Percentiles rank a stretch among this genome's conserved stretches.
These are phyloP conservation scores for Chitala chitala DNA, from an alignment of 2,113 vertebrate species.

Conservation along the genomic window DNA sequence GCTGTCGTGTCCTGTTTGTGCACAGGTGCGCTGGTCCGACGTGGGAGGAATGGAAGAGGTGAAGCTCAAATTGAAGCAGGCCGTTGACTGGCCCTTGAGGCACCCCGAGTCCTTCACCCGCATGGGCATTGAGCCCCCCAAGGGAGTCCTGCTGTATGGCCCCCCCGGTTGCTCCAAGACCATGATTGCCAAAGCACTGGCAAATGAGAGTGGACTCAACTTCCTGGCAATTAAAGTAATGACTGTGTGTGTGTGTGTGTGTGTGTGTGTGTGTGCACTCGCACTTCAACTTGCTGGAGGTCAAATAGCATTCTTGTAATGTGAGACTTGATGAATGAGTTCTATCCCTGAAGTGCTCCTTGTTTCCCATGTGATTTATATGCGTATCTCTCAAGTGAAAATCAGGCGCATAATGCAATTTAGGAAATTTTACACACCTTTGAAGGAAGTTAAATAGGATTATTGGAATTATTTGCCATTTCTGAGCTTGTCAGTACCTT, in stretches of 20 bases:
- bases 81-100: conserved; percentile 91
- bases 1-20: conserved; percentile 3
- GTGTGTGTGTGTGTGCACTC: neutral
- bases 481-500: too few relatives aligned
- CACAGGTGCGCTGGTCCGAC: conserved; percentile 88
- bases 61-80: conserved; percentile 89
- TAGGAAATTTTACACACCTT: too few relatives aligned
- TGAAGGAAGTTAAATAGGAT: too few relatives aligned
- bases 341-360: neutral
- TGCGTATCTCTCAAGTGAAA: too few relatives aligned
- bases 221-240: conserved; percentile 89
- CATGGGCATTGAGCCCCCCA: conserved; percentile 89
- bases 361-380: too few relatives aligned
- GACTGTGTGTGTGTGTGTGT: neutral
- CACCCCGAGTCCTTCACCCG: conserved; percentile 82
- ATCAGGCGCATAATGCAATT: too few relatives aligned
- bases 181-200: conserved; percentile 94
- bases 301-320: neutral
- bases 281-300: neutral
- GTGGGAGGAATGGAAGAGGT: conserved; percentile 90
- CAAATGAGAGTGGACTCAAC: conserved; percentile 90
- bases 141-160: conserved; percentile 88
- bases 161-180: conserved; percentile 98
- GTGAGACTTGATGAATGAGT: neutral
- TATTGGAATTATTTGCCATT: too few relatives aligned